Percentiles rank a stretch among this genome's conserved stretches.
phyloP scores from a whole-genome alignment of 2,888 invertebrate species.

The Orthosia cruda region DNA sequence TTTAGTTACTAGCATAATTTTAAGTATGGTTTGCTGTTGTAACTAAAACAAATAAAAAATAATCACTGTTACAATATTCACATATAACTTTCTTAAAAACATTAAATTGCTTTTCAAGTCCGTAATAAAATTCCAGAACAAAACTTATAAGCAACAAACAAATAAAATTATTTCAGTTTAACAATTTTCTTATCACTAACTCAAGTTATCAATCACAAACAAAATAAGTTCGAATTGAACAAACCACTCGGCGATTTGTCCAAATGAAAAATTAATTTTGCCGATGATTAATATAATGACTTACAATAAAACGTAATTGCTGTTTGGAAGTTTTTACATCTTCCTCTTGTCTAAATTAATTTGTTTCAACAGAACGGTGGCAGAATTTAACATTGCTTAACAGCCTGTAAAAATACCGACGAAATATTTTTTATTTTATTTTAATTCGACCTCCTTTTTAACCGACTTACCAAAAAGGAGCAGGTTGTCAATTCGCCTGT shows the following conservation, averaged over 20 bases:
- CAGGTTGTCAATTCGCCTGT: no score
- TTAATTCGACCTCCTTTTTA: constrained; percentile 27
- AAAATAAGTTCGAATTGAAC: constrained; percentile 88
- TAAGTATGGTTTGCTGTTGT: no score
- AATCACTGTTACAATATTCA: no score
- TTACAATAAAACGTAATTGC: constrained; percentile 90
- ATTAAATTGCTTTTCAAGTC: neutral
- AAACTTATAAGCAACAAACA: neutral
- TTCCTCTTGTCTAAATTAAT: constrained; percentile 91
- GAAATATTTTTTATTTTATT: constrained; percentile 30
- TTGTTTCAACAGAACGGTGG: constrained; percentile 81
- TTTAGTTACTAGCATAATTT: no score
- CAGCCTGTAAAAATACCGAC: constrained; percentile 57
- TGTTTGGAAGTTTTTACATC: constrained; percentile 91
- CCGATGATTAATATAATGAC: constrained; percentile 91
- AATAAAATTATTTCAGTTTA: constrained; percentile 34
- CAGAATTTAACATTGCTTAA: constrained; percentile 68
- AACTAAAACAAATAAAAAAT: no score
- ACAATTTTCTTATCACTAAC: constrained; percentile 78
- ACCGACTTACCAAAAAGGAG: no score
- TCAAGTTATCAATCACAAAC: constrained; percentile 86
- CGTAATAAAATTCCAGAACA: neutral
- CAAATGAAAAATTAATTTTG: constrained; percentile 92
- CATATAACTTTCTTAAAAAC: no score
- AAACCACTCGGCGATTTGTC: constrained; percentile 89